Base-by-base conservation (phyloP, 2,888 invertebrate genomes). In the Lagria hirta region DNA sequence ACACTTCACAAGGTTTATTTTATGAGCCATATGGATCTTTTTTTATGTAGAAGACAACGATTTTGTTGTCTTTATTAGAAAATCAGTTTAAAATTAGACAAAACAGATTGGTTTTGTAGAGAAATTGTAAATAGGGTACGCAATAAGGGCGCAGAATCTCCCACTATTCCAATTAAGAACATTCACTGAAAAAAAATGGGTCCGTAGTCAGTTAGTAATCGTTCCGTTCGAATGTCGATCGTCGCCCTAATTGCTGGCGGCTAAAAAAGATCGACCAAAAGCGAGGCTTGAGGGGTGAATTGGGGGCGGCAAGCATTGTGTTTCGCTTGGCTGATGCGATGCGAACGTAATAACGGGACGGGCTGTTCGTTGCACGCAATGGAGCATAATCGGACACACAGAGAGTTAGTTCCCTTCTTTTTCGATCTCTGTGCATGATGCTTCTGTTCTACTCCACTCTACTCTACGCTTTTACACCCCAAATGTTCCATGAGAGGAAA, bases 341-440 rank as follows among this genome's bases (percentile, higher is more conserved):
- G 34, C 22, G 42, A 43, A 43, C 42, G 42, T 16, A 43, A 43
- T 43, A 43, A 43, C 42, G 42, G 42, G 42, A 17, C 42, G 42
- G 34, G 42, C 35, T 33, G 33, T 24, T 40, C 40, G 32, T 13
- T 33, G 33, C 42, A 43, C 42, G 42, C 42, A 43, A 43, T 43
- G 42, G 29, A 43, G 42, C 42, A 23, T 43, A 43, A 43, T 24
- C 42, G 42, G 42, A 43, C 42, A 34, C 35, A 35, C 34, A n/a
- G 11, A 26, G n/a, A n/a, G 11, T 23, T 26, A 32, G 23, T 17
- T 15, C 38, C 40, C 40, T 40, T 22, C 40, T 30, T 29, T 29
- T 24, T n/a, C n/a, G n/a, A n/a, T n/a, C n/a, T n/a, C n/a, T n/a
- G n/a, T n/a, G n/a, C n/a, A n/a, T n/a, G n/a, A n/a, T 22, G 20